Evolutionary conservation across 2,113 vertebrate genomes (phyloP).

Genomic region (Pseudorectes ferrugineus): DNA sequence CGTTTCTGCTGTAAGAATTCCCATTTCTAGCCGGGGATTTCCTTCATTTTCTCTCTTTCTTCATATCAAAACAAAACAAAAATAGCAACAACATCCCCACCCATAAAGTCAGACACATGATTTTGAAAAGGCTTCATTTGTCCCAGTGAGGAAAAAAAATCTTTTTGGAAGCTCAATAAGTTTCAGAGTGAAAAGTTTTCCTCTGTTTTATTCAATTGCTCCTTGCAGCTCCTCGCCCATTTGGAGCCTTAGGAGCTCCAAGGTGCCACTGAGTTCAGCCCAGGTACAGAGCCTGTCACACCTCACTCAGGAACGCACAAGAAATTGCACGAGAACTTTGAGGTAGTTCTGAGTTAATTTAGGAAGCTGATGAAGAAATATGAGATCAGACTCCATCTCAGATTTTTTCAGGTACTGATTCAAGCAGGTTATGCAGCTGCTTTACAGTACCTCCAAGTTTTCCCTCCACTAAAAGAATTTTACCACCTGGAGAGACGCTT

Average conservation of each 20-base stretch:
- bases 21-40: not conserved
- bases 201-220: not conserved
- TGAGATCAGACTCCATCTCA: not conserved
- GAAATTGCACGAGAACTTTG: accelerated
- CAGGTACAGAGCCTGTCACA: accelerated
- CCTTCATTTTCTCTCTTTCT: not conserved
- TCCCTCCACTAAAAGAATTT: not conserved
- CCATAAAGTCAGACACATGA: not conserved
- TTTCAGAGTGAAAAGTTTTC: not conserved
- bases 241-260: not conserved
- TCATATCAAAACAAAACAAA: not conserved
- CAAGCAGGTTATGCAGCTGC: not conserved
- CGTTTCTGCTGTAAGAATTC: not conserved
- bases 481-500: not conserved
- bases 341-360: not conserved
- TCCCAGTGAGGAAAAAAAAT: not conserved
- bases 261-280: not conserved
- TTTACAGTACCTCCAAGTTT: not conserved
- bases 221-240: not conserved
- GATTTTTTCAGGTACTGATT: not conserved
- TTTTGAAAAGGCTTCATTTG: not conserved
- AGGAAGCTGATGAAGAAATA: slow-evolving; percentile 21
- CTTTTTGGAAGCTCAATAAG: not conserved
- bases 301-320: not conserved
- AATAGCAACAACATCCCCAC: not conserved